Evolutionary conservation across 2,888 invertebrate genomes (phyloP).

Genomic region (Nemotelus pantherinus): DNA sequence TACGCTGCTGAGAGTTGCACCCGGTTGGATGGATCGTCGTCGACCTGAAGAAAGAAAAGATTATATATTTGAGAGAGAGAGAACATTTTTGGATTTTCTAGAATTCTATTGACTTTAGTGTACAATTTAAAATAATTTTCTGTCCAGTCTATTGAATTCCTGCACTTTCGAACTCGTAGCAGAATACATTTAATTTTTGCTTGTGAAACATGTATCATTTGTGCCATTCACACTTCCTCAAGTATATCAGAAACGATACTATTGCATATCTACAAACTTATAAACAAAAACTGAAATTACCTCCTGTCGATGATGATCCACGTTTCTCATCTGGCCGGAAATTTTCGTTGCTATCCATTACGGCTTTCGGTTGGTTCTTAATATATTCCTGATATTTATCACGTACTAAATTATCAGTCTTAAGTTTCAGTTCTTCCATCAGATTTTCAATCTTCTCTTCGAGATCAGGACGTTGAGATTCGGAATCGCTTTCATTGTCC

Average conservation of each 20-base stretch:
- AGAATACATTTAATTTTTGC: too few species aligned
- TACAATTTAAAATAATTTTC: background rate
- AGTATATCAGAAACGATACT: too few species aligned
- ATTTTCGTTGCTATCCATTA: constrained; percentile 63
- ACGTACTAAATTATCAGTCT: constrained; percentile 75
- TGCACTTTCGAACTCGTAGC: too few species aligned
- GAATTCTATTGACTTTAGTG: too few species aligned
- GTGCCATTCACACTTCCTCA: too few species aligned
- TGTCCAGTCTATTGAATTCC: background rate
- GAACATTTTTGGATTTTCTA: too few species aligned
- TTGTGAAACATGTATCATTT: too few species aligned
- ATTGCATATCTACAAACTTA: too few species aligned
- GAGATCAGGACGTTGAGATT: constrained; percentile 73
- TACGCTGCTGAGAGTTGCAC: constrained; percentile 70
- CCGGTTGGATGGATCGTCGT: constrained; percentile 71
- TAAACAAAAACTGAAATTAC: constrained; percentile 38
- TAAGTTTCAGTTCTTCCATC: constrained; percentile 76
- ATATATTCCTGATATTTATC: constrained; percentile 72
- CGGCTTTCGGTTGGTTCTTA: constrained; percentile 64
- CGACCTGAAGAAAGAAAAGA: constrained; percentile 55
- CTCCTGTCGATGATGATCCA: constrained; percentile 51
- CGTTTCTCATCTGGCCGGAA: constrained; percentile 54
- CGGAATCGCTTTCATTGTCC: constrained; percentile 65
- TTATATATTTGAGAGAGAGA: background rate
- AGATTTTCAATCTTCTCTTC: constrained; percentile 76